Conservation (phyloP, 2,113 vertebrate species). For the Rhagologus leucostigma region DNA sequence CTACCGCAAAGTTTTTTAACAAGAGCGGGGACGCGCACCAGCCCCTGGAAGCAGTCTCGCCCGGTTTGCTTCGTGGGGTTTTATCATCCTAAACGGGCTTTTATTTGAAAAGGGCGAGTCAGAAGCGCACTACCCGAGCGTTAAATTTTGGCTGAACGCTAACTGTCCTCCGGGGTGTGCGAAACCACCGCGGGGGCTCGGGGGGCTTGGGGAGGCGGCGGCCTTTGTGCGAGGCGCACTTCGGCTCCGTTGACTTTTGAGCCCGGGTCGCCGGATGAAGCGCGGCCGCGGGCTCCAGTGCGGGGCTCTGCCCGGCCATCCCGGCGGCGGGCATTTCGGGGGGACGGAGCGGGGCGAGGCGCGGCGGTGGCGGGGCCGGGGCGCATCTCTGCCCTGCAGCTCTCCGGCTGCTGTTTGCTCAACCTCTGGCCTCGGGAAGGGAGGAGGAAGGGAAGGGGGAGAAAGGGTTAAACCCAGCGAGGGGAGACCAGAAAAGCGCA, state of each 20-base stretch:
- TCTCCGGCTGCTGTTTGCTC: background rate
- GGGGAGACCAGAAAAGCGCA: conserved; percentile 28
- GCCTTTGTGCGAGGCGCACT: background rate
- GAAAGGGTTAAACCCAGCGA: conserved; percentile 65
- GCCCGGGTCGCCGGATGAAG: background rate
- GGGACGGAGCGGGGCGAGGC: rapidly evolving
- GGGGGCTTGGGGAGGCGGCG: background rate
- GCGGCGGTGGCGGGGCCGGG: background rate
- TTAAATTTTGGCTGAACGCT: conserved; percentile 40
- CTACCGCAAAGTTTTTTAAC: conserved; percentile 35
- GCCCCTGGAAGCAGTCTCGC: background rate
- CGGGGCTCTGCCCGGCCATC: background rate
- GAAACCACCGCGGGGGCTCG: background rate
- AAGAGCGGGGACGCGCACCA: background rate
- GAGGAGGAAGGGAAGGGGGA: background rate
- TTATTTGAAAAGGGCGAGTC: background rate
- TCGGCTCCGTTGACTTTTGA: background rate
- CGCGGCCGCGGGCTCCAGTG: background rate
- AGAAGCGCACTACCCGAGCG: background rate
- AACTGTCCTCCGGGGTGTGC: background rate
- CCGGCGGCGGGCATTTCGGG: background rate
- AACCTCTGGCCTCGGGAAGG: background rate
- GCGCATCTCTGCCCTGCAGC: background rate
- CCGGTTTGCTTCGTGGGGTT: background rate
- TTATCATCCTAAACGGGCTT: background rate